Percentiles rank a stretch among this genome's conserved stretches.
phyloP scores from a whole-genome alignment of 2,113 vertebrate genomes.

The Mungos mungo region DNA sequence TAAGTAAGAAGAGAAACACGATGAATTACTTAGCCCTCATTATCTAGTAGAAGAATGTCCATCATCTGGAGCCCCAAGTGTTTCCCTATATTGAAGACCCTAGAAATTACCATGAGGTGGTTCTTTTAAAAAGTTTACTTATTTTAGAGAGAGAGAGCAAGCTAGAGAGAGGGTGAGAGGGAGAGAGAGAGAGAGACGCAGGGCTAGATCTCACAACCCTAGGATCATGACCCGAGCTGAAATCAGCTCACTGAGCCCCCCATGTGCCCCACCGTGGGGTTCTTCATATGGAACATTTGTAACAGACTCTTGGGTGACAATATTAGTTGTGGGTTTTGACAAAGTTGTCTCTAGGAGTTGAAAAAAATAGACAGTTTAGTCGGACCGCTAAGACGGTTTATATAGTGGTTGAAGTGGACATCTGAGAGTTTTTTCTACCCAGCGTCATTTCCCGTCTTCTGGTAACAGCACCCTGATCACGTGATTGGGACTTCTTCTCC shows the following conservation, averaged over 20 bases:
- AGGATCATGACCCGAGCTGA: no score
- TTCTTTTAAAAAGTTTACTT: background rate
- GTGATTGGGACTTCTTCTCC: background rate
- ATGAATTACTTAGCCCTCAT: background rate
- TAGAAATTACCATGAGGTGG: background rate
- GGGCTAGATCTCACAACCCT: no score
- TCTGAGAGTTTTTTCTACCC: background rate
- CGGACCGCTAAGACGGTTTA: background rate
- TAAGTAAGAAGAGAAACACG: background rate
- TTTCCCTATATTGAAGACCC: background rate
- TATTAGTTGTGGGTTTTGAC: background rate
- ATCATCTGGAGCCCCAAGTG: no score
- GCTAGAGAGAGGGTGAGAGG: no score
- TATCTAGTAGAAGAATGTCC: background rate
- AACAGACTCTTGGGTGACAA: background rate
- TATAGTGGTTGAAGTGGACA: background rate
- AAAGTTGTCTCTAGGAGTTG: background rate
- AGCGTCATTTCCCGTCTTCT: background rate
- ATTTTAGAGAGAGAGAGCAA: no score
- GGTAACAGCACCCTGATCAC: background rate
- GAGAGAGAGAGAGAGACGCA: no score
- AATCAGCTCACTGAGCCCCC: no score
- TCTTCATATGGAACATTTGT: background rate
- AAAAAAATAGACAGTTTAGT: conserved; percentile 1
- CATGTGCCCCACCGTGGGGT: no score